phyloP scores from a whole-genome alignment of 2,888 invertebrate genomes.

The Platycnemis pennipes region DNA sequence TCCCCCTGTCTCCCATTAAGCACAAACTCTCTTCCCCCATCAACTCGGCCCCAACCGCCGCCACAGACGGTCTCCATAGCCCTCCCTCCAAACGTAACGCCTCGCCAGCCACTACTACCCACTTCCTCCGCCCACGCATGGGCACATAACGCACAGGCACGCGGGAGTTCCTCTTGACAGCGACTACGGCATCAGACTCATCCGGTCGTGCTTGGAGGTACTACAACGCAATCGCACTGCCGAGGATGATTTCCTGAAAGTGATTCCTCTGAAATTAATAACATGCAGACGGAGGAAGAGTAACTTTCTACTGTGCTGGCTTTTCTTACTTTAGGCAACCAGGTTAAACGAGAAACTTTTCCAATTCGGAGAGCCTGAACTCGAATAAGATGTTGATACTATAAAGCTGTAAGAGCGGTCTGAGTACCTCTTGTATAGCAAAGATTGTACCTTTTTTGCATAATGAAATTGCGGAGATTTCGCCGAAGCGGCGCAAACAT shows the following conservation, averaged over 20 bases:
- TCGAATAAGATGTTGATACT: too few species aligned
- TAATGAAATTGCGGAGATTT: too few species aligned
- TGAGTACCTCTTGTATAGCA: too few species aligned
- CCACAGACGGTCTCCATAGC: neutral
- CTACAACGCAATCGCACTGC: neutral
- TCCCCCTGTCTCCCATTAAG: conserved; percentile 65
- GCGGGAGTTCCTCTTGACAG: neutral
- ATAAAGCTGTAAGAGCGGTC: too few species aligned
- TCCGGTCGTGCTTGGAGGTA: neutral
- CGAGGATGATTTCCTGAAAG: neutral
- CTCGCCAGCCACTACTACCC: neutral
- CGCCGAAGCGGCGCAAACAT: too few species aligned
- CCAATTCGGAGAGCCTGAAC: too few species aligned
- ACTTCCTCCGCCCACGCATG: neutral
- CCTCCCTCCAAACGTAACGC: neutral
- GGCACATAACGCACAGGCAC: neutral
- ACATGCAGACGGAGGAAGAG: neutral
- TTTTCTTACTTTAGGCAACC: too few species aligned
- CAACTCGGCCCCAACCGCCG: neutral
- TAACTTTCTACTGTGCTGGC: neutral
- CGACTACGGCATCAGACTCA: neutral
- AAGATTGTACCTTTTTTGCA: too few species aligned
- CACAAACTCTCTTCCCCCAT: neutral
- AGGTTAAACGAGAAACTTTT: too few species aligned
- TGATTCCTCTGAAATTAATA: neutral